phyloP scores from a whole-genome alignment of 2,113 vertebrate genomes.

The Hiodon alosoides region DNA sequence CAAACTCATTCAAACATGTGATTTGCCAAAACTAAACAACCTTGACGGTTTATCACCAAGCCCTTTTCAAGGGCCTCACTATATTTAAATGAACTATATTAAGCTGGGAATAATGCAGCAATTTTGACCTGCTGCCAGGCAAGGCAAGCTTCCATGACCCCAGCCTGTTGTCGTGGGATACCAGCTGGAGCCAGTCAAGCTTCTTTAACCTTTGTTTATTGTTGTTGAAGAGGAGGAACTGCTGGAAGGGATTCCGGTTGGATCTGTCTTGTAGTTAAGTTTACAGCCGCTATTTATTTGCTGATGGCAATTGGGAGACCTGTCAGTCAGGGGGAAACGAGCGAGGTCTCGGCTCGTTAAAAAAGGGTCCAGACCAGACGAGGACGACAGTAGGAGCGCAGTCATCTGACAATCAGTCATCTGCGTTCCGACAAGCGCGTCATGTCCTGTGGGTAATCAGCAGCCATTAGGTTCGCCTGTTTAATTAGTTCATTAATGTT shows the following conservation, averaged over 20 bases:
- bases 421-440: neutral
- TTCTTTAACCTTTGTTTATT: constrained; percentile 75
- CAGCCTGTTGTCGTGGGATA: constrained; percentile 56
- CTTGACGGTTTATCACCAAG: too few relatives aligned
- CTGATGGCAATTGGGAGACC: constrained; percentile 56
- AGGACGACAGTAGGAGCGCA: neutral
- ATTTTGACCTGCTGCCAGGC: constrained; percentile 20
- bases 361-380: neutral
- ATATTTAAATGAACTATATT: neutral
- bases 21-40: too few relatives aligned
- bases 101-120: neutral
- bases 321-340: constrained; percentile 47
- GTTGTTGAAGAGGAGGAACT: constrained; percentile 79
- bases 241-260: constrained; percentile 79
- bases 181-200: constrained; percentile 70
- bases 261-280: constrained; percentile 66
- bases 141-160: constrained; percentile 46
- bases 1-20: too few relatives aligned
- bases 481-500: constrained; percentile 60
- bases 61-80: neutral
- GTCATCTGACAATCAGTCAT: neutral
- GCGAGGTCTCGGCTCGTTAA: constrained; percentile 41
- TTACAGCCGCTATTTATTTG: constrained; percentile 73
- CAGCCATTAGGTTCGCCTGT: constrained; percentile 38
- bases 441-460: neutral